phyloP scores from a whole-genome alignment of 2,113 vertebrate genomes.

The Thalassarche chlororhynchos region DNA sequence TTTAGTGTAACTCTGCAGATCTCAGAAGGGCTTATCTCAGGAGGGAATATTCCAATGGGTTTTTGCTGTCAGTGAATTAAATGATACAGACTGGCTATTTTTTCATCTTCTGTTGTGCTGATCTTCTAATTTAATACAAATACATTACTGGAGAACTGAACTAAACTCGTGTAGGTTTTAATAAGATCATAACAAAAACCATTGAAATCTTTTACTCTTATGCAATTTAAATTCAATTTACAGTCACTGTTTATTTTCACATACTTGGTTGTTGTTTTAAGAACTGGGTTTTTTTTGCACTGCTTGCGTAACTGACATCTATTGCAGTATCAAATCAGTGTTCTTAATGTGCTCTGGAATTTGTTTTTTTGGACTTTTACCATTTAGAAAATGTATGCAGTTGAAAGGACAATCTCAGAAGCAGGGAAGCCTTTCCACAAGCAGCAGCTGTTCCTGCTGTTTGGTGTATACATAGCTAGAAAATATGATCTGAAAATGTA shows the following conservation, averaged over 20 bases:
- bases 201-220: slow-evolving; percentile 49
- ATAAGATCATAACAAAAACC: slow-evolving; percentile 24
- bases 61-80: slow-evolving; percentile 12
- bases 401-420: not conserved
- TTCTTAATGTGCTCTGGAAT: slow-evolving; percentile 36
- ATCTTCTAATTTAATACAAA: slow-evolving; percentile 11
- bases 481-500: not conserved
- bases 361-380: not conserved
- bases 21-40: not conserved
- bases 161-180: not conserved
- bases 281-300: not conserved
- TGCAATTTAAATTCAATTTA: slow-evolving; percentile 69
- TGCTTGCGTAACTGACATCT: slow-evolving; percentile 47
- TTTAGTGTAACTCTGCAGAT: not conserved
- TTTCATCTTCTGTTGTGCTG: not conserved
- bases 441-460: slow-evolving; percentile 8
- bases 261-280: slow-evolving; percentile 57
- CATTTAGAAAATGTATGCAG: not conserved
- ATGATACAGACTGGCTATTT: not conserved
- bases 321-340: slow-evolving; percentile 20
- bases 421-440: not conserved
- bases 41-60: not conserved
- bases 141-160: slow-evolving; percentile 3
- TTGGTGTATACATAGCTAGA: not conserved
- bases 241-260: slow-evolving; percentile 67